Percentiles rank a stretch among this genome's conserved stretches.
phyloP scores from a whole-genome alignment of 2,888 invertebrate species.

The Apodemia zela region DNA sequence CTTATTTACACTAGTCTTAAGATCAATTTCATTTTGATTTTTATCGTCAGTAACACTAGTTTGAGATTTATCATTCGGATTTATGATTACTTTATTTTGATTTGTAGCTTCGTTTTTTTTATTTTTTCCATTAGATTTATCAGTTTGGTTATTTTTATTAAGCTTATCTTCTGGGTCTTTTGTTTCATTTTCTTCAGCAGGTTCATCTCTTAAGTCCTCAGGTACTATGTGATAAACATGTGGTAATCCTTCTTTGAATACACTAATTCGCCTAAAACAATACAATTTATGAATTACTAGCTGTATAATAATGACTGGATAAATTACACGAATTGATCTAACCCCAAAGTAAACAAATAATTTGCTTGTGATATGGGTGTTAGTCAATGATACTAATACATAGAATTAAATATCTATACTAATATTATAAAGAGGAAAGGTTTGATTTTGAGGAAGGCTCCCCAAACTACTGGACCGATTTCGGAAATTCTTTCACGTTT shows the following conservation, averaged over 20 bases:
- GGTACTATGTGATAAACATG: constrained; percentile 49
- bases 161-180: neutral
- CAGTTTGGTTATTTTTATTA: neutral
- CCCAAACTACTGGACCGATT: too few relatives aligned
- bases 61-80: neutral
- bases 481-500: too few relatives aligned
- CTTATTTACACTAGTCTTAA: neutral
- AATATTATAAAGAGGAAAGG: too few relatives aligned
- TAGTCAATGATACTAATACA: too few relatives aligned
- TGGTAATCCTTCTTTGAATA: constrained; percentile 47
- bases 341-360: too few relatives aligned
- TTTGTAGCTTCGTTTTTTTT: neutral
- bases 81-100: neutral
- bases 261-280: constrained; percentile 41
- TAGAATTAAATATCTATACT: too few relatives aligned
- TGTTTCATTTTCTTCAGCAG: neutral
- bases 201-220: constrained; percentile 39
- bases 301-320: too few relatives aligned
- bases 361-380: too few relatives aligned
- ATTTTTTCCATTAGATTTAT: neutral
- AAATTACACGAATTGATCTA: too few relatives aligned
- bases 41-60: neutral
- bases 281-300: neutral
- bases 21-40: neutral
- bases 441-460: too few relatives aligned